Base-by-base conservation (phyloP, 2,113 vertebrate genomes). In the Motacilla tschutschensis region DNA sequence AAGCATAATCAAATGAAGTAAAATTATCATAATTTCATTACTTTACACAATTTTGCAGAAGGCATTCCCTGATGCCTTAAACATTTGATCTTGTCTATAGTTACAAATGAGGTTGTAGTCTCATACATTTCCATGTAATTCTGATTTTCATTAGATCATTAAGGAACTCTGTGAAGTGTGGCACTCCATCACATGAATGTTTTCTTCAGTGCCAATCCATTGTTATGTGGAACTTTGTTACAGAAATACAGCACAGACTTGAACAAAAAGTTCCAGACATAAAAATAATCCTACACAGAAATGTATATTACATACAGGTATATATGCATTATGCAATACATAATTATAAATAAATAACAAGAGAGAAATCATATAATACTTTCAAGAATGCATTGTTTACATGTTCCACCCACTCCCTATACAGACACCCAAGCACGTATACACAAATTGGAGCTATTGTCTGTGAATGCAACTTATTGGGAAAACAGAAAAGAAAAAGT, bases 401-500 rank as follows among this genome's bases (percentile, higher is more conserved):
- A 18, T 38, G 7, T 47, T 74, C 10, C 15, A 41, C 3, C 5
- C 7, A 28, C 0, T 0, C 9, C 10, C 4, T 51, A 7, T 12
- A 21, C 17, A 46, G 1, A 2, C 9, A 41, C 29, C 54, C 3
- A 50, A 14, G 8, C 5, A 55, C 5, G 3, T 17, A 40, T 19
- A 51, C 38, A 78, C 21, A 70, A 66, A 83, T 17, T 76, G 31
- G 33, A 88, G 7, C 17, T 89, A 18, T 48, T 83, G 4, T 87
- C 79, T 84, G 22, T 66, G 48, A 93, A 66, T 20, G 44, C 18
- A 88, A 75, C 22, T 55, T 88, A 63, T 1, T 66, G 25, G 55
- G 41, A 93, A 94, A 92, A 83, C 4, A 41, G n/a, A 83, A 80
- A 89, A 57, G 55, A 90, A 53, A 6, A 8, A 41, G 21, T 84